These are phyloP conservation scores for Tetranychus piercei DNA, from an alignment of 2,888 invertebrate species.

Conservation along the genomic window DNA sequence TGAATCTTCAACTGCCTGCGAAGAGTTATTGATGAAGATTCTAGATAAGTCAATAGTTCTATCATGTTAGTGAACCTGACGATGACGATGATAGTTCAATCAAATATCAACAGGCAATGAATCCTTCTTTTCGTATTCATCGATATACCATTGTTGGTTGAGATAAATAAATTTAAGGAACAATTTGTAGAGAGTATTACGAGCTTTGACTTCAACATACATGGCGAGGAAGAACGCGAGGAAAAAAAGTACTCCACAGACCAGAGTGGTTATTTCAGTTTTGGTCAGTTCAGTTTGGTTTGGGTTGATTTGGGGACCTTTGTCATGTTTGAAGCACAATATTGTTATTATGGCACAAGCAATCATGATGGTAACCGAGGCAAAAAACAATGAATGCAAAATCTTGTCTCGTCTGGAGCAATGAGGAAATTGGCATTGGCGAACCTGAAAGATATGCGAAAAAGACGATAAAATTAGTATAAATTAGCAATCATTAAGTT, in stretches of 20 bases:
- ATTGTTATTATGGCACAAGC: conserved; percentile 38
- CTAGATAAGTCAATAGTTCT: no score
- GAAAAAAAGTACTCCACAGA: conserved; percentile 39
- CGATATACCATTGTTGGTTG: conserved; percentile 37
- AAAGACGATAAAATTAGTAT: no score
- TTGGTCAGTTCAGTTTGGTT: conserved; percentile 28
- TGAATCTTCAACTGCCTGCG: no score
- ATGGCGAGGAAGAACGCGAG: conserved; percentile 40
- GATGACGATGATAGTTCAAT: no score
- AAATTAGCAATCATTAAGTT: no score
- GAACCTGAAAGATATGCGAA: conserved; percentile 30
- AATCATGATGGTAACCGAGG: conserved; percentile 37
- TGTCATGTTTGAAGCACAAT: conserved; percentile 37
- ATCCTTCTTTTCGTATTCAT: conserved; percentile 31
- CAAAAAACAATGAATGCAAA: conserved; percentile 36
- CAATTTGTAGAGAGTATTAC: conserved; percentile 36
- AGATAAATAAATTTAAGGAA: conserved; percentile 33
- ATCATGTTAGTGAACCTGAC: no score
- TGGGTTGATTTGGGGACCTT: conserved; percentile 27
- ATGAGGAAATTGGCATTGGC: conserved; percentile 36
- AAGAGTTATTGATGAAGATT: no score
- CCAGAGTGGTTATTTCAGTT: conserved; percentile 36
- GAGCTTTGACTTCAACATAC: conserved; percentile 40
- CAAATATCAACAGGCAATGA: no score
- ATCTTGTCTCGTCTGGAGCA: conserved; percentile 37